Evolutionary conservation across 2,888 invertebrate species (phyloP), one percentile per base, ranked within the genome.

Genomic region (Bombyx huttoni): DNA sequence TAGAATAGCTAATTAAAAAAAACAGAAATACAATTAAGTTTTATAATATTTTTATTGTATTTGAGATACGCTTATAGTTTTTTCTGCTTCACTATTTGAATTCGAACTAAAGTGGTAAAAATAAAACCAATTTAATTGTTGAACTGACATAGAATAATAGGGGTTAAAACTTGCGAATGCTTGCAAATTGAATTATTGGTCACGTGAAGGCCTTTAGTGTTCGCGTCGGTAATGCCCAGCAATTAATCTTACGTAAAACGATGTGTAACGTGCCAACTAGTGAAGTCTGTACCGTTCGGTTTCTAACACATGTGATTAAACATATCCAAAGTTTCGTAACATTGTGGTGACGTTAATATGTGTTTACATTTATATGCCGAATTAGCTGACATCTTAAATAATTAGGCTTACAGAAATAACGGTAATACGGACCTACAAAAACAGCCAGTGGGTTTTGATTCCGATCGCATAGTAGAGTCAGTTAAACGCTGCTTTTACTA

Each of bases 161-260:
- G 40, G 40, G 9, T 40, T 3, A 40, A 40, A 40, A 40, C 40
- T 40, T 12, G 40, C 12, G 12, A 40, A 40, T 40, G 40, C 40
- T 12, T 40, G 40, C 7, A 40, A 40, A 40, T 40, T 40, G 40
- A 40, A 12, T 40, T 40, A 24, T 46, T 12, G 46, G 50, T 7
- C 45, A 9, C 24, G 50, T 50, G 12, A 40, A 40, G 40, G 40
- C 3, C 40, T 8, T 40, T 10, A 40, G 9, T 7, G 8, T 40
- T 6, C 40, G 40, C 40, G 9, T 40, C 40, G 40, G 40, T 63
- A 57, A 56, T 56, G 57, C 57, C 51, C 49, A 53, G 56, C 59
- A 63, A 70, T 68, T 61, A 68, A 69, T 70, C 64, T 70, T 66
- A 61, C 58, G 62, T 62, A 65, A 67, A 65, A 62, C 55, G 53